Evolutionary conservation across 2,797 vertebrate species (phyloP).

Genomic region (Cuniculus paca): DNA sequence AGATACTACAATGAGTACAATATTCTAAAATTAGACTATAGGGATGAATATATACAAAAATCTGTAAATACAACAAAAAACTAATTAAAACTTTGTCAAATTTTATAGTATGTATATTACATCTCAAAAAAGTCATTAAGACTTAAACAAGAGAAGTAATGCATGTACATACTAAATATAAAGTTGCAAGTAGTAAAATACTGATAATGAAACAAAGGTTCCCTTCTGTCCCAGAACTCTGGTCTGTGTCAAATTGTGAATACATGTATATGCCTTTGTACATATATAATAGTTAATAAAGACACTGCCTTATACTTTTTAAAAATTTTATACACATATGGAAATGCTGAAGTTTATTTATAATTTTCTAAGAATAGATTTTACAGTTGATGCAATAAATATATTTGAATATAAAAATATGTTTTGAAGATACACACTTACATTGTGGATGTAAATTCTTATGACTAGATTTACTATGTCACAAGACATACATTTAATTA

Average conservation of each 20-base stretch:
- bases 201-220: constrained; percentile 16
- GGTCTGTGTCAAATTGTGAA: not conserved
- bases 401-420: not conserved
- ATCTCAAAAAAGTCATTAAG: constrained; percentile 39
- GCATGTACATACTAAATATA: not conserved
- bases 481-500: not conserved
- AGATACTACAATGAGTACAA: not conserved
- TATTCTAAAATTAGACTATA: constrained; percentile 36
- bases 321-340: not conserved
- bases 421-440: not conserved
- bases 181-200: constrained; percentile 46
- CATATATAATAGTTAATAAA: constrained; percentile 1
- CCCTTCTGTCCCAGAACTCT: not conserved
- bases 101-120: not conserved
- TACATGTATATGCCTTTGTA: not conserved
- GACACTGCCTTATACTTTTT: not conserved
- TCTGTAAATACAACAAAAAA: not conserved
- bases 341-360: not conserved
- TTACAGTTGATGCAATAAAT: not conserved
- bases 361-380: not conserved
- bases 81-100: not conserved
- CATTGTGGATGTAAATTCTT: not conserved
- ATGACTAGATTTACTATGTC: not conserved
- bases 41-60: not conserved
- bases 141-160: not conserved